phyloP scores from a whole-genome alignment of 2,797 vertebrate species.

The Varecia variegata region DNA sequence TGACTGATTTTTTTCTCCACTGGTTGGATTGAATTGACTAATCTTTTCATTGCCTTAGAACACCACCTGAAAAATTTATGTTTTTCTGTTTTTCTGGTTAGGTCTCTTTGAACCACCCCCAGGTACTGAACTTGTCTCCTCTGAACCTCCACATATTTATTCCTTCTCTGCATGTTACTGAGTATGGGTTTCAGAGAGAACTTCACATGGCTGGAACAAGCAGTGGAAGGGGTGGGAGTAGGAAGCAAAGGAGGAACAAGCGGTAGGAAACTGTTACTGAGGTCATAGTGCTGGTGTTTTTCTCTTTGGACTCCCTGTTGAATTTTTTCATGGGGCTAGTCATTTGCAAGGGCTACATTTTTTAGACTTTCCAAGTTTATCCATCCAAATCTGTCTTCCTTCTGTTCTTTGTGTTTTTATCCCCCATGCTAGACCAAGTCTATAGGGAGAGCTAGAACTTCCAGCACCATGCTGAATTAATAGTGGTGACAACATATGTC shows the following conservation, averaged over 20 bases:
- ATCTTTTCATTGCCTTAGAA: slow-evolving; percentile 14
- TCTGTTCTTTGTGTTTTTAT: background rate
- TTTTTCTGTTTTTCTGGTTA: slow-evolving; percentile 22
- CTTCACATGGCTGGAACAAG: background rate
- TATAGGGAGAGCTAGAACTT: background rate
- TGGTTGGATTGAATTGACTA: background rate
- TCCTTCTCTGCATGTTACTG: background rate
- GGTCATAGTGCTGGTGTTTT: background rate
- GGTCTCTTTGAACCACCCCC: background rate
- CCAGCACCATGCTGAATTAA: background rate
- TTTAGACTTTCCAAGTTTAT: background rate
- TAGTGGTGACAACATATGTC: background rate
- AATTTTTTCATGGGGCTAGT: background rate
- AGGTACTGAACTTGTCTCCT: background rate
- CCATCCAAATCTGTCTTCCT: slow-evolving; percentile 7
- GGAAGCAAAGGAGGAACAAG: background rate
- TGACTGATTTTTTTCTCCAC: background rate
- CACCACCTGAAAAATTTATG: background rate
- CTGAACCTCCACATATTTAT: background rate
- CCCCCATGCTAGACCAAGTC: background rate
- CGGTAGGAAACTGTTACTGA: background rate
- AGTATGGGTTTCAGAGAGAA: slow-evolving; percentile 16
- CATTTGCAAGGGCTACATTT: background rate
- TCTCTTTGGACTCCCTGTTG: background rate
- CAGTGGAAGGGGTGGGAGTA: background rate